phyloP scores from a whole-genome alignment of 2,113 vertebrate species.

The Mystacornis crossleyi region DNA sequence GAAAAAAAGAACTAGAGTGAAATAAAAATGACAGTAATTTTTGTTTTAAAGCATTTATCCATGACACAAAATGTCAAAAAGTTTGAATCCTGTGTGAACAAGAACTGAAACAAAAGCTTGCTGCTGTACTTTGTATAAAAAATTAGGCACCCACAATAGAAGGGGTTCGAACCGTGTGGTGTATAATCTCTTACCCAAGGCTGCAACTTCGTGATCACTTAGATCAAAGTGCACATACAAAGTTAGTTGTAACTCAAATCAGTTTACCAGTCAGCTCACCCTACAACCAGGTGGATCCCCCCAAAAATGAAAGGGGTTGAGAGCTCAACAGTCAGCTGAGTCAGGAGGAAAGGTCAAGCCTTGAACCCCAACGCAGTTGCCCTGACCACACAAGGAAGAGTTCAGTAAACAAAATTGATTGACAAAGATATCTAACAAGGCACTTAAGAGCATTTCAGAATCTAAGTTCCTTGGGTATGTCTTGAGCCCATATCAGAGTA shows the following conservation, averaged over 20 bases:
- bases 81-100: not conserved
- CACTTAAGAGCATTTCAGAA: not conserved
- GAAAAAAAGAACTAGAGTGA: not conserved
- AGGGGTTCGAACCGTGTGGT: not conserved
- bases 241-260: not conserved
- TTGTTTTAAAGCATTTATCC: not conserved
- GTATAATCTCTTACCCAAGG: not conserved
- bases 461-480: not conserved
- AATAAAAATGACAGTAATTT: not conserved
- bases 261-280: not conserved
- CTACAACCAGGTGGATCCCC: not conserved
- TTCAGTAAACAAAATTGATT: not conserved
- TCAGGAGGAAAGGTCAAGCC: not conserved
- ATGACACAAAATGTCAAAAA: not conserved
- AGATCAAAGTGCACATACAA: not conserved
- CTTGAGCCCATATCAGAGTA: not conserved
- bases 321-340: not conserved
- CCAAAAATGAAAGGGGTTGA: not conserved
- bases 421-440: not conserved
- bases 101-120: not conserved
- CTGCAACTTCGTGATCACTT: not conserved
- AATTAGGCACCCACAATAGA: not conserved
- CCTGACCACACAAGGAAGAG: not conserved
- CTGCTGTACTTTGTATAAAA: not conserved
- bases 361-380: rapidly evolving